These are phyloP conservation scores for Drosophila lacertosa DNA, from an alignment of 1,140 invertebrate species.

Conservation along the genomic window DNA sequence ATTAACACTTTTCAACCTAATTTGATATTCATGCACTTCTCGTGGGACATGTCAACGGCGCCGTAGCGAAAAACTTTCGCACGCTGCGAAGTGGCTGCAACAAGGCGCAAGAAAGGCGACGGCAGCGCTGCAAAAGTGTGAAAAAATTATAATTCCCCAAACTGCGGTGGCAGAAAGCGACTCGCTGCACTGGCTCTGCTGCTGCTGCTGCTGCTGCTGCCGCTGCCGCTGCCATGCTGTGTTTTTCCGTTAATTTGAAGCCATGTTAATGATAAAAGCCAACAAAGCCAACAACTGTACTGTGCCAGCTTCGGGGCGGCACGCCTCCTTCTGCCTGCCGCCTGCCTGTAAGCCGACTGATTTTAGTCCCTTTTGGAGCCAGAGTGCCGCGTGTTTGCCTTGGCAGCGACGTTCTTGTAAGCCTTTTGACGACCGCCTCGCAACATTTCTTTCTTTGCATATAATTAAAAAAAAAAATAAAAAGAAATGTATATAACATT, in stretches of 20 bases:
- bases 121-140: slow-evolving; percentile 62
- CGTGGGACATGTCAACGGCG: slow-evolving; percentile 46
- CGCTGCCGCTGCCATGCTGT: slow-evolving; percentile 12
- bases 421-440: slow-evolving; percentile 68
- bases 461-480: slow-evolving; percentile 66
- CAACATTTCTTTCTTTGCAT: slow-evolving; percentile 73
- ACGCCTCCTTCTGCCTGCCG: too few relatives aligned
- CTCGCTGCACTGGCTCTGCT: slow-evolving; percentile 18
- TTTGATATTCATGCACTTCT: slow-evolving; percentile 76
- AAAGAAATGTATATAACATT: slow-evolving; percentile 10
- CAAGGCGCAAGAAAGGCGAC: slow-evolving; percentile 5
- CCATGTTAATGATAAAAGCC: slow-evolving; percentile 77
- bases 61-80: slow-evolving; percentile 55
- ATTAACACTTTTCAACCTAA: slow-evolving; percentile 75
- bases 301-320: slow-evolving; percentile 16
- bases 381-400: slow-evolving; percentile 33
- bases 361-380: slow-evolving; percentile 62
- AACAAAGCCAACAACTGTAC: slow-evolving; percentile 51
- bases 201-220: not conserved
- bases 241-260: slow-evolving; percentile 66
- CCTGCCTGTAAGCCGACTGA: slow-evolving; percentile 59
- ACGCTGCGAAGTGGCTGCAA: slow-evolving; percentile 37
- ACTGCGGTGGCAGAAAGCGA: slow-evolving; percentile 25
- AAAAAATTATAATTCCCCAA: slow-evolving; percentile 68
- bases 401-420: slow-evolving; percentile 44